Conservation (phyloP, 2,113 vertebrate species). For the Anas platyrhynchos region DNA sequence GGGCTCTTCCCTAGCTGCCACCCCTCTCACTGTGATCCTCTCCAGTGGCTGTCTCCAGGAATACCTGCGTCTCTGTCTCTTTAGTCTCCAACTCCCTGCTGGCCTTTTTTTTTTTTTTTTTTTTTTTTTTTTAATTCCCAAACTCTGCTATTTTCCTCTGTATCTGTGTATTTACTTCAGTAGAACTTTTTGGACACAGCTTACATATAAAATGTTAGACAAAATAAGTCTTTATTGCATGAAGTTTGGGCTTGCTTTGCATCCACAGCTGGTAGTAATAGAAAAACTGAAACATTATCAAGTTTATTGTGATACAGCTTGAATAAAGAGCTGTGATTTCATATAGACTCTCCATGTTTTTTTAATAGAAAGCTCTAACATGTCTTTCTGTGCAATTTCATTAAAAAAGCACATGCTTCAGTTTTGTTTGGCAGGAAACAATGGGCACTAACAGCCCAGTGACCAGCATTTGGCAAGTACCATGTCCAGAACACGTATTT, state of each 20-base stretch:
- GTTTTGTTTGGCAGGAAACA: slow-evolving; percentile 61
- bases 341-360: background rate
- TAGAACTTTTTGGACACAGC: background rate
- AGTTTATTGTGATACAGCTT: slow-evolving; percentile 36
- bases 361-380: background rate
- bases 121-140: background rate
- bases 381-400: slow-evolving; percentile 39
- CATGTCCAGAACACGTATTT: slow-evolving; percentile 40
- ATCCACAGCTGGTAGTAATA: slow-evolving; percentile 58
- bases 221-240: background rate
- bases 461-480: slow-evolving; percentile 33
- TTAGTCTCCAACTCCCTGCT: background rate
- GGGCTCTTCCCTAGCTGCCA: background rate
- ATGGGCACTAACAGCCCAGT: slow-evolving; percentile 33
- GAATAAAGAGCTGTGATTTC: slow-evolving; percentile 57
- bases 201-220: background rate
- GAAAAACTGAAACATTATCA: slow-evolving; percentile 45
- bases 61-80: background rate
- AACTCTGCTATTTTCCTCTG: background rate
- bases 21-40: background rate
- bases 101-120: background rate
- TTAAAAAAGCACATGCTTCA: slow-evolving; percentile 39
- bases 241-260: slow-evolving; percentile 3
- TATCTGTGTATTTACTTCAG: background rate
- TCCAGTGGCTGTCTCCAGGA: background rate